Base-by-base conservation (phyloP, 2,888 invertebrate species). In the Elysia crispata region DNA sequence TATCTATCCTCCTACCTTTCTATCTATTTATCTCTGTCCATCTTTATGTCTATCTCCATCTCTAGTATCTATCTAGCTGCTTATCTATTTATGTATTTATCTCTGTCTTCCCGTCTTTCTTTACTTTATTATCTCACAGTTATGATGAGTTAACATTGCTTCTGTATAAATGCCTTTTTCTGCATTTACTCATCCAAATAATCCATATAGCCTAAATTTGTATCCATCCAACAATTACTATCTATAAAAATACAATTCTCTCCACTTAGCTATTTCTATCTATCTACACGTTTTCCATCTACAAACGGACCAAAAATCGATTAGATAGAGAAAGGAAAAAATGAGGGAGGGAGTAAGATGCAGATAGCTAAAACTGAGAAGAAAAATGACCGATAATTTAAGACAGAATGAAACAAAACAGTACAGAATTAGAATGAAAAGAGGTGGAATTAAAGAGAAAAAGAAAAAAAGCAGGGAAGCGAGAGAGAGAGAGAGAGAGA, bases 21-120 rank as follows among this genome's bases (percentile, higher is more conserved):
- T 78, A 69, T 72, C 28, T 78, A 69, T 78, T 33, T 78, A 60
- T 78, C 72, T 78, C 28, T 78, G 60, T 60, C 33, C 33, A 25
- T 62, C 23, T 62, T n/a, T 70, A 18, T 62, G 60, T 33, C 23
- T 20, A 54, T 6, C 28, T 73, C 20, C n/a, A 6, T 41, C 13
- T 49, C 49, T 33, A 49, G 13, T 41, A 1, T 67, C 6, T 28
- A 20, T 67, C 20, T 20, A 5, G 6, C 20, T 30, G 30, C 33
- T 13, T 31, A 18, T 33, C 15, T 31, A 18, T 33, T 13, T 72
- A 23, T 5, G n/a, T 50, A 49, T n/a, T n/a, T 25, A n/a, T 23
- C 23, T 15, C 41, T 13, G 41, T 72, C 20, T 1, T n/a, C 49
- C 28, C 6, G 72, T 50, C 20, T 72, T 18, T 1, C 11, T n/a